Conservation (phyloP, 2,113 vertebrate genomes). For the Cygnus atratus region DNA sequence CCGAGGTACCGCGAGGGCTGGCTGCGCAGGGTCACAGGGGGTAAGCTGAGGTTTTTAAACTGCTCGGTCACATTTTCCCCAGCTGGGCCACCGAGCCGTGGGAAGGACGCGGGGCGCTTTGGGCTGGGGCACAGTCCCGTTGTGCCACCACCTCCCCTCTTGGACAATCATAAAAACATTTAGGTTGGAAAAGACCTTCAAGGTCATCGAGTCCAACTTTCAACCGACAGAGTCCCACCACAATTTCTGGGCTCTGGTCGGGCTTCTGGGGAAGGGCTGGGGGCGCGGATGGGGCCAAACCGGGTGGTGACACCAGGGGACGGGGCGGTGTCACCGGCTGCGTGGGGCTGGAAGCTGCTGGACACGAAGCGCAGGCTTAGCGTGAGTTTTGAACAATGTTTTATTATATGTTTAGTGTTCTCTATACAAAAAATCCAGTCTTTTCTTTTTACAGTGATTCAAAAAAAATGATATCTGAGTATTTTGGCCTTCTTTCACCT, state of each 20-base stretch:
- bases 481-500: slow-evolving; percentile 75
- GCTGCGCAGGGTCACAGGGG: neutral
- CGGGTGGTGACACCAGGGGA: neutral
- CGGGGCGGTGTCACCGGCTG: neutral
- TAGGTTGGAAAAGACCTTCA: too few species aligned
- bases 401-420: slow-evolving; percentile 84
- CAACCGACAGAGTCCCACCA: neutral
- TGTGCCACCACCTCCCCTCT: neutral
- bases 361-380: neutral
- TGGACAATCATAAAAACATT: neutral
- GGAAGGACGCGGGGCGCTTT: accelerated
- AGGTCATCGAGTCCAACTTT: neutral
- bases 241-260: neutral
- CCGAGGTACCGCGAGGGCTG: neutral
- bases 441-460: slow-evolving; percentile 75
- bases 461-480: slow-evolving; percentile 68
- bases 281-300: neutral
- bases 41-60: neutral
- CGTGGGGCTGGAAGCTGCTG: accelerated
- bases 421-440: slow-evolving; percentile 79
- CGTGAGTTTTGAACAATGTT: slow-evolving; percentile 70
- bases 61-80: neutral
- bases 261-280: neutral
- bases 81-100: neutral
- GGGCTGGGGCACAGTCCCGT: neutral